Evolutionary conservation across 2,113 vertebrate genomes (phyloP).

Genomic region (Channa maculata): DNA sequence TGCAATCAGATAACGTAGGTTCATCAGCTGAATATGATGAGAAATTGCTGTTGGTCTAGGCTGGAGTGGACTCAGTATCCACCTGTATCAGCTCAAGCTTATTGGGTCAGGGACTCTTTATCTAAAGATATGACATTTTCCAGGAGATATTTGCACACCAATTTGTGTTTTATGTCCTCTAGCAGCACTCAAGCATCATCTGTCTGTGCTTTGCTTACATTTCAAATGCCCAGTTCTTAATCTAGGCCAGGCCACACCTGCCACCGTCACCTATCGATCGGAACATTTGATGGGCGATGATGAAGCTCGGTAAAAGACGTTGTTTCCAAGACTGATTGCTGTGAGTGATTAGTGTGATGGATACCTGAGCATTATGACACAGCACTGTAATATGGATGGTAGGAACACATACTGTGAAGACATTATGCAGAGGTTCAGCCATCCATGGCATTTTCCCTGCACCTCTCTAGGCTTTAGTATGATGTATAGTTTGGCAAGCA

Average conservation of each 20-base stretch:
- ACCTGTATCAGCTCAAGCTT: constrained; percentile 42
- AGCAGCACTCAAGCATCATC: constrained; percentile 49
- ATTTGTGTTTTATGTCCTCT: constrained; percentile 68
- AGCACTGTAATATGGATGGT: constrained; percentile 43
- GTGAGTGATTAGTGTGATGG: constrained; percentile 58
- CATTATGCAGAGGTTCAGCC: constrained; percentile 56
- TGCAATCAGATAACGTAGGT: constrained; percentile 5
- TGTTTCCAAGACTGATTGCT: constrained; percentile 56
- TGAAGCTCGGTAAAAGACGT: constrained; percentile 31
- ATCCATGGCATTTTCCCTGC: constrained; percentile 12
- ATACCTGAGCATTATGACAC: constrained; percentile 42
- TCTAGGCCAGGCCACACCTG: constrained; percentile 47
- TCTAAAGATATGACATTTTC: constrained; percentile 67
- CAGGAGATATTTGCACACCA: constrained; percentile 68
- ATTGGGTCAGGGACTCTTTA: constrained; percentile 50
- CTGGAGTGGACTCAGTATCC: constrained; percentile 20
- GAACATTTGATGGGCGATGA: constrained; percentile 36
- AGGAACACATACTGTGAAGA: constrained; percentile 48
- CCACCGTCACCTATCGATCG: constrained; percentile 66
- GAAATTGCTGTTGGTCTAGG: constrained; percentile 10
- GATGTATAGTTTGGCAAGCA: constrained; percentile 54
- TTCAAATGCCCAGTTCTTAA: constrained; percentile 66
- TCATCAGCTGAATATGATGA: constrained; percentile 33
- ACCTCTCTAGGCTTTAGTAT: constrained; percentile 19
- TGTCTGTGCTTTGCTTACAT: constrained; percentile 41